Evolutionary conservation across 2,113 vertebrate species (phyloP), one percentile per base, ranked within the genome.

Genomic region (Siniperca chuatsi): DNA sequence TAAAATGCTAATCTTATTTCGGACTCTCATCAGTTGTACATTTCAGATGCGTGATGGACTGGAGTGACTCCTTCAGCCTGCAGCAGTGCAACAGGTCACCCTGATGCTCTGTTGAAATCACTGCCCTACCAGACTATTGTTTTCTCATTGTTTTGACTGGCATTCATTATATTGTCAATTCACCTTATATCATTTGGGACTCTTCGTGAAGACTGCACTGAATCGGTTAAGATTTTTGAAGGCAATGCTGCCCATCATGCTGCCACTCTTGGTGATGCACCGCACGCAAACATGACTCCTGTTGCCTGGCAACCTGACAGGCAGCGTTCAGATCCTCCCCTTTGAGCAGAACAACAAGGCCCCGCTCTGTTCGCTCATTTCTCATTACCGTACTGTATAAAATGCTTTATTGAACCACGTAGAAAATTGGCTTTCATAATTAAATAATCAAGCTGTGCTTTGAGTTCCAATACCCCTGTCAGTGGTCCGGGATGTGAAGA

Each of bases 291-390:
- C 81, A 76, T 70, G 75, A 72, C 84, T 93, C 76, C 82, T 94
- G 93, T 95, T 94, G 91, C 94, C 89, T 91, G 87, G 94, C 93
- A 94, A 95, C 94, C 80, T 84, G 88, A 90, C 84, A 71, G 23
- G 76, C 88, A 78, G 81, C 4, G 11, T 90, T 92, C 75, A 89
- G 90, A 90, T 73, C 84, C 78, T 73, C 84, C 89, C 80, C 79
- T 92, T 84, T 83, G 74, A 84, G 86, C 29, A 9, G 68, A 86
- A 87, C 90, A 90, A 92, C 90, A 85, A 92, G 84, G 79, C 83
- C 87, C 78, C 4, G 52, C 82, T 92, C 85, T 89, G 89, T 92
- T 92, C 79, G 15, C 74, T 90, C 74, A 69, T 89, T 92, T 92
- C 87, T 92, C 87, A 92, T 92, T 89, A 93, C 81, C 29, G 67